Evolutionary conservation across 1,140 invertebrate species (phyloP), one percentile per base, ranked within the genome.

Genomic region (Sminthurinus signatus): DNA sequence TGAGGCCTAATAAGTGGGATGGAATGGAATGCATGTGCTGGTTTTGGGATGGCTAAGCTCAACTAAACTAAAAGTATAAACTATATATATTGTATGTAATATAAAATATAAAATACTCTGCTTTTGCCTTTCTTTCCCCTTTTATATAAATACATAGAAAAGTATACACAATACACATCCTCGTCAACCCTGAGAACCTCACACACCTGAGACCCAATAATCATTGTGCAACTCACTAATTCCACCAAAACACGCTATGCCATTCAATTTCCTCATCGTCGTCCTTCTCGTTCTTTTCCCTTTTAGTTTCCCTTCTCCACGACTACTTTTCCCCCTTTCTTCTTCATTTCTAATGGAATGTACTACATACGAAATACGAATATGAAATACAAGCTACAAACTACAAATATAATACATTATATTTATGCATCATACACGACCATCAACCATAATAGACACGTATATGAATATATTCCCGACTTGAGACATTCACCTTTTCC

Each of bases 161-260:
- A n/a, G n/a, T n/a, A n/a, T n/a, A n/a, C n/a, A n/a, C n/a, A n/a
- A n/a, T n/a, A n/a, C n/a, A n/a, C n/a, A n/a, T n/a, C n/a, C 27
- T 32, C 32, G 48, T 59, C 43, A 54, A 61, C 58, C 44, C 65
- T 67, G 65, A 57, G 65, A 67, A 67, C 61, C 29, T 56, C 21
- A 56, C 21, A 62, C 65, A 67, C 65, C 65, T 67, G 65, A 67
- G 65, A 67, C 65, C 60, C 61, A 60, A 64, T 67, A 58, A 64
- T 63, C 55, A 67, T 63, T 55, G 61, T 63, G 62, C 56, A 64
- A 64, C 62, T 46, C 52, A 56, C 52, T 64, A 64, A 64, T 52
- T 64, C 56, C 29, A 52, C 43, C 44, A 58, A 59, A 59, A 64
- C 62, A 64, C 62, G 62, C 62, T 25, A 58, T 29, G 14, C 55